These are phyloP conservation scores for Takifugu bimaculatus DNA, from an alignment of 2,113 vertebrate genomes.

Conservation along the genomic window DNA sequence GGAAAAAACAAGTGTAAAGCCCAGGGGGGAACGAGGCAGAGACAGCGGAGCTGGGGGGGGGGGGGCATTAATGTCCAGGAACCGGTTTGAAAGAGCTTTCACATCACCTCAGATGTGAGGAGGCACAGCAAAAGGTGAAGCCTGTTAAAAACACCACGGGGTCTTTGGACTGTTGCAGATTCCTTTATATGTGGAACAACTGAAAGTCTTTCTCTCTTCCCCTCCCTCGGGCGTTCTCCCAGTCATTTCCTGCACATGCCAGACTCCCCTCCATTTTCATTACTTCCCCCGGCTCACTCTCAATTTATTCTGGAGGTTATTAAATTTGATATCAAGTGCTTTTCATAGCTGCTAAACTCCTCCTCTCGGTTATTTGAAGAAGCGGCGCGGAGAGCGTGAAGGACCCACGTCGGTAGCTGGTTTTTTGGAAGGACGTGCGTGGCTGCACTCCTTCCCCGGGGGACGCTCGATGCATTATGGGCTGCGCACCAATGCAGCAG, in stretches of 20 bases:
- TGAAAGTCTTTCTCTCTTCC: slow-evolving; percentile 52
- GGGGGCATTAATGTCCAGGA: slow-evolving; percentile 51
- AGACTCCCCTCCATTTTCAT: slow-evolving; percentile 70
- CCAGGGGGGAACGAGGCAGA: slow-evolving; percentile 45
- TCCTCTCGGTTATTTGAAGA: slow-evolving; percentile 61
- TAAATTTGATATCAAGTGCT: slow-evolving; percentile 68
- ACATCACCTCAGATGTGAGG: slow-evolving; percentile 46
- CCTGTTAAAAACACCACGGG: slow-evolving; percentile 62
- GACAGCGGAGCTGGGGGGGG: slow-evolving; percentile 37
- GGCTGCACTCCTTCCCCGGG: slow-evolving; percentile 9
- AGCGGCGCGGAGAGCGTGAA: neutral
- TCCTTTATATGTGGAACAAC: slow-evolving; percentile 62
- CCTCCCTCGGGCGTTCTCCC: slow-evolving; percentile 59
- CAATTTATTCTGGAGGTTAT: slow-evolving; percentile 64
- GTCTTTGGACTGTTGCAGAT: slow-evolving; percentile 65
- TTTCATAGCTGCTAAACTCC: slow-evolving; percentile 64
- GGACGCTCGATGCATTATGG: slow-evolving; percentile 28
- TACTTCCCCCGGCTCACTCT: slow-evolving; percentile 59
- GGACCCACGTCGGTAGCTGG: too few species aligned
- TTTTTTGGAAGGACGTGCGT: too few species aligned
- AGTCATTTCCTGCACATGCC: slow-evolving; percentile 74
- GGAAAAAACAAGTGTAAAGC: slow-evolving; percentile 43
- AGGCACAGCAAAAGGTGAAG: slow-evolving; percentile 48
- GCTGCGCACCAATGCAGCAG: slow-evolving; percentile 18
- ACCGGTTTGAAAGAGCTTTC: slow-evolving; percentile 41